These are phyloP conservation scores for Lytechinus variegatus DNA, from an alignment of 35 echinoderm and acorn worm genomes.

Conservation along the genomic window DNA sequence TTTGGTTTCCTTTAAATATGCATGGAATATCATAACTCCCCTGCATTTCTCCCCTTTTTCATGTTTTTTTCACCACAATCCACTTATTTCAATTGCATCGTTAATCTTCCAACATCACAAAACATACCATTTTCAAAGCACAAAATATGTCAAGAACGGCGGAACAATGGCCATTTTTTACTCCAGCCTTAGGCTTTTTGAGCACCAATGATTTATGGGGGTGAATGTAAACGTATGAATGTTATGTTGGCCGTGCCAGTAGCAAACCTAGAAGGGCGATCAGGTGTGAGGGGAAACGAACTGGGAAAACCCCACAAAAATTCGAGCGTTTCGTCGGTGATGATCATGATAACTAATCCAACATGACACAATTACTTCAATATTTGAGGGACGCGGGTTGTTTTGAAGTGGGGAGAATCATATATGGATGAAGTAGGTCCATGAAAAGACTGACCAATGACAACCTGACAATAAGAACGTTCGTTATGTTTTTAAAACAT, in stretches of 20 bases:
- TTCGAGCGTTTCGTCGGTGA: not conserved
- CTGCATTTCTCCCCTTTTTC: not conserved
- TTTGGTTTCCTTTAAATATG: too few relatives aligned
- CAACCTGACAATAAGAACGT: too few relatives aligned
- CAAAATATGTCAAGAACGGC: not conserved
- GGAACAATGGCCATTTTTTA: not conserved
- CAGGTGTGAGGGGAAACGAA: not conserved
- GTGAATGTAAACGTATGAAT: not conserved
- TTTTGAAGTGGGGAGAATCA: too few relatives aligned
- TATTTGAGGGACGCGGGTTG: too few relatives aligned
- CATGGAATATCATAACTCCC: too few relatives aligned
- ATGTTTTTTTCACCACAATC: not conserved
- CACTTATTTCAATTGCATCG: not conserved
- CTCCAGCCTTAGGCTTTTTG: not conserved
- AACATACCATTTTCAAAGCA: not conserved
- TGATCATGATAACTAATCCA: too few relatives aligned
- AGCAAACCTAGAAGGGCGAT: not conserved
- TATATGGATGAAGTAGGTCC: too few relatives aligned
- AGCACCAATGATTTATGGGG: not conserved
- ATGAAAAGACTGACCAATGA: too few relatives aligned
- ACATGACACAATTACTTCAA: too few relatives aligned
- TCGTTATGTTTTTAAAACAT: too few relatives aligned
- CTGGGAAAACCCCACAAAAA: not conserved
- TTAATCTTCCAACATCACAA: not conserved
- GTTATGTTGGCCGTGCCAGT: not conserved